phyloP scores from a whole-genome alignment of 2,888 invertebrate species.

The Ametastegia equiseti region DNA sequence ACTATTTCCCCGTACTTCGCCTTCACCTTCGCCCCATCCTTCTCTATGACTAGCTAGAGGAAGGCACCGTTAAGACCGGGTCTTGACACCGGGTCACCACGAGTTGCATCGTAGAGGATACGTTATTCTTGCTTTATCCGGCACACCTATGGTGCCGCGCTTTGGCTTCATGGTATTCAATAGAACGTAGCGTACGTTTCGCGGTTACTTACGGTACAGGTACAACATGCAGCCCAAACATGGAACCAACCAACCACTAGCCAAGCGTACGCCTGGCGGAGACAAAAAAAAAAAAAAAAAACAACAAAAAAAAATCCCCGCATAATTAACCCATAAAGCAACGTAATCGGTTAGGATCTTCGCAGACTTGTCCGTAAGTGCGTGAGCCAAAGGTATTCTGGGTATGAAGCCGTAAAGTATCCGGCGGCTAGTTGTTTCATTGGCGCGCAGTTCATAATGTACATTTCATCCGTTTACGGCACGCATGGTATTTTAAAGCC shows the following conservation, averaged over 20 bases:
- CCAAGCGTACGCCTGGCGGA: constrained; percentile 18
- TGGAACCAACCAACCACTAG: constrained; percentile 38
- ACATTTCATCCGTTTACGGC: constrained; percentile 49
- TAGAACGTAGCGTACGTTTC: constrained; percentile 29
- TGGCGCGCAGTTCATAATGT: constrained; percentile 58
- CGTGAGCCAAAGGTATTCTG: constrained; percentile 30
- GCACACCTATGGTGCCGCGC: constrained; percentile 37
- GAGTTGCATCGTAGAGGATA: constrained; percentile 32
- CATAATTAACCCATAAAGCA: constrained; percentile 71
- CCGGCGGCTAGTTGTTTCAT: constrained; percentile 55
- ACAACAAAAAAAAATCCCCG: no score
- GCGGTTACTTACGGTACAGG: constrained; percentile 32
- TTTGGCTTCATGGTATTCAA: constrained; percentile 14
- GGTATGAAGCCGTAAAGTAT: constrained; percentile 51
- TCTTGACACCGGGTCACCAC: constrained; percentile 44
- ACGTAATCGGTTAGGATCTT: constrained; percentile 60
- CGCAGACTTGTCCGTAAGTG: constrained; percentile 49
- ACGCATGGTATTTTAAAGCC: constrained; percentile 16
- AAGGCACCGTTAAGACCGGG: constrained; percentile 47
- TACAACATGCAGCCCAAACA: constrained; percentile 26
- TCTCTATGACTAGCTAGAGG: not conserved
- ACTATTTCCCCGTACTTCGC: not conserved
- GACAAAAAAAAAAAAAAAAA: no score
- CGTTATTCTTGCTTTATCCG: constrained; percentile 41
- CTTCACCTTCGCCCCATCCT: not conserved